These are phyloP conservation scores for Caenorhabditis sulstoni DNA, from an alignment of 2,888 invertebrate species.

Conservation along the genomic window DNA sequence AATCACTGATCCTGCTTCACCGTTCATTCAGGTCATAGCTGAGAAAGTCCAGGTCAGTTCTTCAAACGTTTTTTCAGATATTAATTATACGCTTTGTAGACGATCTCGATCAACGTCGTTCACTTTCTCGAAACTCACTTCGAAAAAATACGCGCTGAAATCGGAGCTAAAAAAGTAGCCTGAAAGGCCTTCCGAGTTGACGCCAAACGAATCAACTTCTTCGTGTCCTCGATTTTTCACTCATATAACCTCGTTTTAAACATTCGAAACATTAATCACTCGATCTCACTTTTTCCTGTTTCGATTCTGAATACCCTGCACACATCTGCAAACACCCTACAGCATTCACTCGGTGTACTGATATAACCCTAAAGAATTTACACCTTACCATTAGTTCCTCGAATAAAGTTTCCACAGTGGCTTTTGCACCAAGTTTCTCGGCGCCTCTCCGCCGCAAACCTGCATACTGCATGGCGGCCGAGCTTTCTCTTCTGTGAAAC, in stretches of 20 bases:
- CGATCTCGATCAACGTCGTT: slow-evolving; percentile 27
- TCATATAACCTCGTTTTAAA: too few relatives aligned
- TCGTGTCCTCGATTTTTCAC: too few relatives aligned
- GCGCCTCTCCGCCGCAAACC: too few relatives aligned
- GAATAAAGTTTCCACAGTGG: too few relatives aligned
- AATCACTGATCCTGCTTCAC: slow-evolving; percentile 19
- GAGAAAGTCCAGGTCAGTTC: slow-evolving; percentile 24
- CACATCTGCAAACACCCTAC: too few relatives aligned
- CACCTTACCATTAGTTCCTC: too few relatives aligned
- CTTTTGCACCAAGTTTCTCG: too few relatives aligned
- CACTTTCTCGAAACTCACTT: slow-evolving; percentile 23
- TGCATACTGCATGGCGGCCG: too few relatives aligned
- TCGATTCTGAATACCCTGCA: too few relatives aligned
- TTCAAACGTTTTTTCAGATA: not conserved
- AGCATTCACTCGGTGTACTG: too few relatives aligned
- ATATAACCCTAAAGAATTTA: too few relatives aligned
- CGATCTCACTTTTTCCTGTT: not conserved
- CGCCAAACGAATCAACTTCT: not conserved
- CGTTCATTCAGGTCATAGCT: slow-evolving; percentile 29
- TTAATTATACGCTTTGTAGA: slow-evolving; percentile 14
- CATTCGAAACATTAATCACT: too few relatives aligned
- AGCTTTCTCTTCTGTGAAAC: not conserved
- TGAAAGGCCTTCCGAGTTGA: not conserved
- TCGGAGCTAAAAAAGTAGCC: slow-evolving; percentile 12
- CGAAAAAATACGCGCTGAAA: slow-evolving; percentile 19